These are phyloP conservation scores for Gobiocypris rarus DNA, from an alignment of 2,113 vertebrate species.

Conservation along the genomic window DNA sequence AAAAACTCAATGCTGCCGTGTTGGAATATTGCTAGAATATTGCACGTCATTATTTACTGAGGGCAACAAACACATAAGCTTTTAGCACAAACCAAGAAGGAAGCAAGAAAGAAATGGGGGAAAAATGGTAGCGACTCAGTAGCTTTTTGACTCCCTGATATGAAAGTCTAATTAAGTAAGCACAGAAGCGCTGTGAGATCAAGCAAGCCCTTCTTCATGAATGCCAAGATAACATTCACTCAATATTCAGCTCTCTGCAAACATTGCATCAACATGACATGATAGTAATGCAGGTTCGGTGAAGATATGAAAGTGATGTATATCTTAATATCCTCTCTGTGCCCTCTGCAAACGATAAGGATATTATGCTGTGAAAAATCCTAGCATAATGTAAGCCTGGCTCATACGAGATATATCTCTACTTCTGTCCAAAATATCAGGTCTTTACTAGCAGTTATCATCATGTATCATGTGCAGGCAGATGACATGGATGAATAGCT, in stretches of 20 bases:
- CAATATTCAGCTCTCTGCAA: conserved; percentile 39
- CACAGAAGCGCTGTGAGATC: conserved; percentile 35
- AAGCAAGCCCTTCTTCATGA: conserved; percentile 44
- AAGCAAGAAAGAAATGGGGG: background rate
- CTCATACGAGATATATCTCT: conserved; percentile 14
- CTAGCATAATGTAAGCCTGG: conserved; percentile 5
- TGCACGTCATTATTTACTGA: conserved; percentile 49
- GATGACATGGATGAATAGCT: conserved; percentile 34
- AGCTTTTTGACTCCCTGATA: conserved; percentile 51
- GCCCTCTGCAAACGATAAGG: conserved; percentile 43
- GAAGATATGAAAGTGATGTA: conserved; percentile 46
- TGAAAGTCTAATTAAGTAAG: conserved; percentile 55
- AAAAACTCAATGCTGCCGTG: background rate
- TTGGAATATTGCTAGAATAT: conserved; percentile 37
- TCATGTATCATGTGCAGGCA: conserved; percentile 4
- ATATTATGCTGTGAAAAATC: conserved; percentile 45
- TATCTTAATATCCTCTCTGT: conserved; percentile 48
- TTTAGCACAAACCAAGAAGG: background rate
- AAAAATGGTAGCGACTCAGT: background rate
- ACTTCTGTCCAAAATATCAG: conserved; percentile 13
- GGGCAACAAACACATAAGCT: conserved; percentile 6
- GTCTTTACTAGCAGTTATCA: conserved; percentile 7
- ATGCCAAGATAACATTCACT: conserved; percentile 44
- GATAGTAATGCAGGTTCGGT: conserved; percentile 38
- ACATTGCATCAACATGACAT: conserved; percentile 47